Conservation (phyloP, 2,888 invertebrate species). For the Baccha elongata region DNA sequence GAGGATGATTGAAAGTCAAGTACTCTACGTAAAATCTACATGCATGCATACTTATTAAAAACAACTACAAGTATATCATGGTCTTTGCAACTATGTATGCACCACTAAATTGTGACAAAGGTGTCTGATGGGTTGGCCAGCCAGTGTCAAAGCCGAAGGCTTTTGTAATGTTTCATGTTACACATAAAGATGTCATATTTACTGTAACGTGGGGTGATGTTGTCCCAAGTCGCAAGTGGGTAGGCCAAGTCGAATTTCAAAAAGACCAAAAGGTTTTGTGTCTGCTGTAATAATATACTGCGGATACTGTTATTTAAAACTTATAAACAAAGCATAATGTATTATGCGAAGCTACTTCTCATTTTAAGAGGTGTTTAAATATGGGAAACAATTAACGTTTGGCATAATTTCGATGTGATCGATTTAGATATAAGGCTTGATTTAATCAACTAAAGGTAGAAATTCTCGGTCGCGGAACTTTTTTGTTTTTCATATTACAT, state of each 20-base stretch:
- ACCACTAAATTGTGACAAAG: constrained; percentile 37
- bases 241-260: constrained; percentile 46
- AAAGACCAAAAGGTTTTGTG: constrained; percentile 34
- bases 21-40: constrained; percentile 26
- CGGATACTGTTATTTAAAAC: constrained; percentile 2
- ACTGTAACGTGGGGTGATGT: constrained; percentile 17
- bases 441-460: too few relatives aligned
- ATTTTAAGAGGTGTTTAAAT: too few relatives aligned
- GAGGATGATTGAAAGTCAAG: constrained; percentile 29
- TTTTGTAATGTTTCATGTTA: constrained; percentile 43
- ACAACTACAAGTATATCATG: constrained; percentile 23
- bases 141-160: too few relatives aligned
- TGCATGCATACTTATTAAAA: constrained; percentile 15
- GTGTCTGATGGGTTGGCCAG: neutral
- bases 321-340: too few relatives aligned
- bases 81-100: constrained; percentile 21
- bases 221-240: constrained; percentile 53
- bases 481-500: too few relatives aligned
- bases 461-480: too few relatives aligned
- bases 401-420: too few relatives aligned
- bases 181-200: constrained; percentile 14
- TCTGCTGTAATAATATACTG: constrained; percentile 13
- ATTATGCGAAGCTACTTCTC: too few relatives aligned
- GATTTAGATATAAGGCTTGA: too few relatives aligned
- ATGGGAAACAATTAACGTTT: too few relatives aligned